A percentile compares a stretch with the other conserved stretches of the same genome.
phyloP scores from a whole-genome alignment of 2,797 vertebrate genomes.

The Anguilla pacifica region DNA sequence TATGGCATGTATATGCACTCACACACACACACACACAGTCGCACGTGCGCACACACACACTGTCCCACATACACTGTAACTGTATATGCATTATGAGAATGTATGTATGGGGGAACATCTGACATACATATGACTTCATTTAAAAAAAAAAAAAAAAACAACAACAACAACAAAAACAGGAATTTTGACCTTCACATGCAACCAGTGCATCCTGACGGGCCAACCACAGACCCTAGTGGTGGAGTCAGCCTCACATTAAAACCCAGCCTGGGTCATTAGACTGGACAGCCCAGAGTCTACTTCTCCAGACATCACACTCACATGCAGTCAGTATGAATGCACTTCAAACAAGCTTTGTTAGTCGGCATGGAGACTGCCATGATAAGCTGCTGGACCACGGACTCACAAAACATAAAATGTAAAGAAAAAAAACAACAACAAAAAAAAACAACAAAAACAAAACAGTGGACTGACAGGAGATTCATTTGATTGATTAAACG shows the following conservation, averaged over 20 bases:
- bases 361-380: neutral
- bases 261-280: neutral
- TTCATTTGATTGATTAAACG: neutral
- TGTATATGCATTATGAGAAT: neutral
- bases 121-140: neutral
- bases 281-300: neutral
- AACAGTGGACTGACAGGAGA: neutral
- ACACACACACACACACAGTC: slow-evolving; percentile 26
- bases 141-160: neutral
- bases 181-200: neutral
- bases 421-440: too few species aligned
- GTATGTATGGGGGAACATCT: slow-evolving; percentile 1
- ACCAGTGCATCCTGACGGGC: neutral
- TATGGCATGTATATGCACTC: slow-evolving; percentile 16
- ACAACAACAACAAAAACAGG: too few species aligned
- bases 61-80: slow-evolving; percentile 32
- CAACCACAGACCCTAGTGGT: slow-evolving; percentile 2
- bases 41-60: neutral
- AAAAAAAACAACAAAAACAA: neutral
- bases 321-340: slow-evolving; percentile 27
- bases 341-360: slow-evolving; percentile 7
- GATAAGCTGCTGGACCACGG: neutral
- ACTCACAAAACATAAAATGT: neutral
- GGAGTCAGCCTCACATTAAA: slow-evolving; percentile 10
- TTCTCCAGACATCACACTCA: neutral